phyloP scores from a whole-genome alignment of 2,113 vertebrate genomes.

The Epinephelus moara region DNA sequence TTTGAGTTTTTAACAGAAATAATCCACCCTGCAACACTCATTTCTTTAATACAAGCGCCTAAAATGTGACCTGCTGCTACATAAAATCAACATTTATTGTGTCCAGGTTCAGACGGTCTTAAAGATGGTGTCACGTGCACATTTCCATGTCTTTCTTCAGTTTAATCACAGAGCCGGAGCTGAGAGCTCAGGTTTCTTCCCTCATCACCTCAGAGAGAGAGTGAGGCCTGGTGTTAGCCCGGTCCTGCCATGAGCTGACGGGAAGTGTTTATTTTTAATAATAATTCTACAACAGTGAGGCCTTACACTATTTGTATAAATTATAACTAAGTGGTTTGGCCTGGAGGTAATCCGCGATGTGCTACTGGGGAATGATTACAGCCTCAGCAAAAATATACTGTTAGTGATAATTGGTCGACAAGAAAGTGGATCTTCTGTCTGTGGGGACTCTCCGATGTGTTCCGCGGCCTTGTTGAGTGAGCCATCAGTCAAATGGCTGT shows the following conservation, averaged over 20 bases:
- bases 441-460: slow-evolving; percentile 20
- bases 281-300: slow-evolving; percentile 78
- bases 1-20: not conserved
- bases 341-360: slow-evolving; percentile 67
- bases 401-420: slow-evolving; percentile 70
- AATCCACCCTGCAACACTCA: not conserved
- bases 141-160: slow-evolving; percentile 51
- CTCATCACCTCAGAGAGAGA: slow-evolving; percentile 46
- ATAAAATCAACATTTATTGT: not conserved
- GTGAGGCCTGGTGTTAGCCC: slow-evolving; percentile 51
- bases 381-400: slow-evolving; percentile 73
- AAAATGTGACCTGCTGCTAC: not conserved
- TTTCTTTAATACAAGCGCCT: not conserved
- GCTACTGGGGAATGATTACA: slow-evolving; percentile 77
- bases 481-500: not conserved
- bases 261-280: slow-evolving; percentile 83
- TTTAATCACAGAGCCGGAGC: slow-evolving; percentile 58
- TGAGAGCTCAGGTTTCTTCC: slow-evolving; percentile 71
- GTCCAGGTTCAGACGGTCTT: not conserved
- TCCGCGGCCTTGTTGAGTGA: not conserved
- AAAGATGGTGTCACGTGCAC: slow-evolving; percentile 19
- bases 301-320: slow-evolving; percentile 78
- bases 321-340: slow-evolving; percentile 83
- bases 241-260: slow-evolving; percentile 47
- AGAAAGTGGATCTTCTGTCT: slow-evolving; percentile 62